Conservation (phyloP, 2,888 invertebrate genomes). For the Microctonus hyperodae region DNA sequence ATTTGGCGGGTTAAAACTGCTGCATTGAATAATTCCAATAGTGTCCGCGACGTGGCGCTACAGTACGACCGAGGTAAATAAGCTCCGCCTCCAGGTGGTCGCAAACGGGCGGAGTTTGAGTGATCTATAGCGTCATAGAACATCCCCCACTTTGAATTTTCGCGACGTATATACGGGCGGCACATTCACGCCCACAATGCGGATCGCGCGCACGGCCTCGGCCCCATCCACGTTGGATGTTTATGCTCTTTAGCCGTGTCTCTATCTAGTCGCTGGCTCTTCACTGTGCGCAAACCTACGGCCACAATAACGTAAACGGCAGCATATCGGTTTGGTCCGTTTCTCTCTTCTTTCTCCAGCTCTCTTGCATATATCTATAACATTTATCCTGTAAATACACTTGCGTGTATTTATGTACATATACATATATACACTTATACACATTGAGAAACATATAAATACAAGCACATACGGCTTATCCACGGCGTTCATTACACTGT, state of each 20-base stretch:
- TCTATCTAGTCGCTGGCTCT: conserved; percentile 54
- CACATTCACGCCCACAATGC: conserved; percentile 57
- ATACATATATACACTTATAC: neutral
- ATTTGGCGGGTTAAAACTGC: conserved; percentile 32
- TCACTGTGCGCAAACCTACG: conserved; percentile 31
- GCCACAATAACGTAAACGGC: conserved; percentile 29
- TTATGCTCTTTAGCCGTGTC: conserved; percentile 59
- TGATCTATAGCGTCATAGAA: conserved; percentile 64
- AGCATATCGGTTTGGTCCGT: conserved; percentile 34
- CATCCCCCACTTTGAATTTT: conserved; percentile 52
- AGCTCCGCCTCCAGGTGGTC: conserved; percentile 44
- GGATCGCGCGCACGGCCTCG: conserved; percentile 52
- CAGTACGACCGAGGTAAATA: conserved; percentile 39
- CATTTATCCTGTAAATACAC: no score
- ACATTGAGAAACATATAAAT: neutral
- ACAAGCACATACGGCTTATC: conserved; percentile 33
- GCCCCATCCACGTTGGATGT: conserved; percentile 47
- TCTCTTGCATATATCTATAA: conserved; percentile 22
- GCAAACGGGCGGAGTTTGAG: conserved; percentile 55
- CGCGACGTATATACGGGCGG: conserved; percentile 44
- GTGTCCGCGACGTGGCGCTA: conserved; percentile 50
- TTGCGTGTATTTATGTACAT: neutral
- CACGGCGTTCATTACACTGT: conserved; percentile 57
- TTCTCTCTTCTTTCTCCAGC: conserved; percentile 23
- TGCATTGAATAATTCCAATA: conserved; percentile 30